Conservation (phyloP, 2,888 invertebrate species). For the Aphidoletes aphidimyza region DNA sequence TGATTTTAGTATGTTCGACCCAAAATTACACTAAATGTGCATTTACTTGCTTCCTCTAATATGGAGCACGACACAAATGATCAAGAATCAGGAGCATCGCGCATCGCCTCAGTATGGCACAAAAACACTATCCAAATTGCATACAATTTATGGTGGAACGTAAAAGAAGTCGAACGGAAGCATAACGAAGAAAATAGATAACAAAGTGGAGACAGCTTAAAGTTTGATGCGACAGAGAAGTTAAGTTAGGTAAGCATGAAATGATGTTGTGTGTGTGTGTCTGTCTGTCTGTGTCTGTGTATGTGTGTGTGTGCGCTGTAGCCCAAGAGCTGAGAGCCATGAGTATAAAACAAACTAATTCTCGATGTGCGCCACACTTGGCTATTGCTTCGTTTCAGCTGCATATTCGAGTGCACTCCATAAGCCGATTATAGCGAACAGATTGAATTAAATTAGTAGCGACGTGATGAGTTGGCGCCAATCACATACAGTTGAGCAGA, state of each 20-base stretch:
- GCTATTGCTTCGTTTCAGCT: too few relatives aligned
- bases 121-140: constrained; percentile 24
- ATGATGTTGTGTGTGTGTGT: background rate
- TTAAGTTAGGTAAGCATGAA: constrained; percentile 18
- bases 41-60: constrained; percentile 29
- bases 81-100: too few relatives aligned
- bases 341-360: too few relatives aligned
- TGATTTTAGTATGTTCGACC: background rate
- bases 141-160: background rate
- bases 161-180: background rate
- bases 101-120: background rate
- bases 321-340: too few relatives aligned
- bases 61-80: constrained; percentile 3
- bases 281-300: too few relatives aligned
- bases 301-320: too few relatives aligned
- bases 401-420: constrained; percentile 32
- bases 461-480: constrained; percentile 51
- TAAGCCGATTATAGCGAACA: constrained; percentile 53
- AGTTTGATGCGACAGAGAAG: background rate
- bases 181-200: background rate
- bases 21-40: constrained; percentile 43
- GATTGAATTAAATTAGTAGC: constrained; percentile 50
- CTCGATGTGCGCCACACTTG: background rate
- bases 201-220: background rate
- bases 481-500: background rate